Conservation (phyloP, 1,140 invertebrate genomes). For the Papilio helenus region DNA sequence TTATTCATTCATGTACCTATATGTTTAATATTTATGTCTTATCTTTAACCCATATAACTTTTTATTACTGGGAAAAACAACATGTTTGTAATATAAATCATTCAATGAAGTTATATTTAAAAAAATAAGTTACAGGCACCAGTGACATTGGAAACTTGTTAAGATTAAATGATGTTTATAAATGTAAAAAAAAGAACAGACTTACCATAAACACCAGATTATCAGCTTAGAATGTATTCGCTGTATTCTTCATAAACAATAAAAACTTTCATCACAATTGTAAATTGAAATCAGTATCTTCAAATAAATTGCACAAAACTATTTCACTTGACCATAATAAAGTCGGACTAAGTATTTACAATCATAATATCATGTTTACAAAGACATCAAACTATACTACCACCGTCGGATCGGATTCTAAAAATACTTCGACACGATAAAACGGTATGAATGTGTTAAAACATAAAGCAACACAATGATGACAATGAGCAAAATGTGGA, state of each 20-base stretch:
- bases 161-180: not conserved
- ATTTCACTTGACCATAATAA: constrained; percentile 65
- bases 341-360: constrained; percentile 64
- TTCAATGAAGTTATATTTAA: no score
- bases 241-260: constrained; percentile 61
- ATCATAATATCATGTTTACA: constrained; percentile 66
- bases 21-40: no score
- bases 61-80: no score
- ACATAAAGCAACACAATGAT: constrained; percentile 76
- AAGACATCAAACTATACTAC: constrained; percentile 71
- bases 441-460: constrained; percentile 77
- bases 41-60: no score
- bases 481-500: constrained; percentile 74
- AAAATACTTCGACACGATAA: constrained; percentile 81
- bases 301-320: constrained; percentile 52
- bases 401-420: constrained; percentile 74
- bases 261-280: constrained; percentile 65
- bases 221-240: constrained; percentile 56
- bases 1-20: constrained; percentile 47
- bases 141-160: not conserved
- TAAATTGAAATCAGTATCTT: constrained; percentile 49
- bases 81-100: no score
- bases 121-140: not conserved
- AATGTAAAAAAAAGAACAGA: constrained; percentile 30
- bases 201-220: constrained; percentile 74